Conservation (phyloP, 2,888 invertebrate genomes). For the Trissolcus japonicus region DNA sequence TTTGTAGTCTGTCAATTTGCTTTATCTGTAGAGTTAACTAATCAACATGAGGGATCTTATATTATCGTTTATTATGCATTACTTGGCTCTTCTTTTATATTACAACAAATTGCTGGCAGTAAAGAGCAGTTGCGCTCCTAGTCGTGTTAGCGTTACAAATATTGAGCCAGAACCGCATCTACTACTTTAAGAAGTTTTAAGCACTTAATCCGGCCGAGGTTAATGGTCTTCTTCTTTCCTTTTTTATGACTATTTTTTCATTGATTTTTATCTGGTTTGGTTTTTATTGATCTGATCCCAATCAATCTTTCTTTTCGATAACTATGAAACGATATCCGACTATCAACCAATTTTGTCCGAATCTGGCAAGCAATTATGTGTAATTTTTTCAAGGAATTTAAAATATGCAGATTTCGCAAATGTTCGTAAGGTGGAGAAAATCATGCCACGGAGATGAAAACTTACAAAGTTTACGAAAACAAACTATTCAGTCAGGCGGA, state of each 20-base stretch:
- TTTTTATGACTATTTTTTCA: constrained; percentile 21
- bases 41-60: too few relatives aligned
- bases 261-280: constrained; percentile 18
- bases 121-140: constrained; percentile 22
- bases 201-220: constrained; percentile 29
- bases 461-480: too few relatives aligned
- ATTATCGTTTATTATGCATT: constrained; percentile 9
- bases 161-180: constrained; percentile 18
- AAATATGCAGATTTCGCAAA: too few relatives aligned
- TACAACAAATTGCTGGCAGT: constrained; percentile 31
- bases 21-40: too few relatives aligned
- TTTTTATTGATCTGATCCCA: constrained; percentile 40
- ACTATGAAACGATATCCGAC: constrained; percentile 28
- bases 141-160: constrained; percentile 39
- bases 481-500: too few relatives aligned
- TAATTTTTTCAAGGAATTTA: too few relatives aligned
- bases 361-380: too few relatives aligned
- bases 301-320: constrained; percentile 25
- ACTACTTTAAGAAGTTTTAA: constrained; percentile 32
- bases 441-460: too few relatives aligned
- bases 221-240: constrained; percentile 4
- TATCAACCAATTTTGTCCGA: too few relatives aligned
- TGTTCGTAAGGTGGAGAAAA: too few relatives aligned
- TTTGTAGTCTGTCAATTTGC: too few relatives aligned
- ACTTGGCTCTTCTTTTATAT: constrained; percentile 37